Evolutionary conservation across 2,797 vertebrate species (phyloP), one percentile per base, ranked within the genome.

Genomic region (Aphelocoma californica): DNA sequence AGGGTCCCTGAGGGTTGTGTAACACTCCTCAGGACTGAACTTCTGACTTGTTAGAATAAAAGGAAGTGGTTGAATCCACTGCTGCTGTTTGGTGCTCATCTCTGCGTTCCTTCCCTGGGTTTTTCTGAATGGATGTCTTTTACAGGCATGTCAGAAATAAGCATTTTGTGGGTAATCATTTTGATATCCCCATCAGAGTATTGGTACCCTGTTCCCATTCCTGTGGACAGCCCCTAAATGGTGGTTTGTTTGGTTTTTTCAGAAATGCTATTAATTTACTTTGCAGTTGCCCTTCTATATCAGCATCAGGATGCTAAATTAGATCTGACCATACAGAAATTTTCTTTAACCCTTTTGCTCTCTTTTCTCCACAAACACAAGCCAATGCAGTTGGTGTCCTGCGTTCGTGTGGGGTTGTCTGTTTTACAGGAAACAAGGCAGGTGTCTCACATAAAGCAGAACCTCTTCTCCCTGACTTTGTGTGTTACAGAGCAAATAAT

Each of bases 321-420:
- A 74, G 36, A 92, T 94, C 25, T 87, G 86, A 82, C 69, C 47
- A 8, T 57, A 40, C 3, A 16, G 81, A 70, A 56, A n/a, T 82
- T 42, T 40, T 88, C 47, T 70, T 61, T 94, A 96, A 94, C 54
- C 86, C 73, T 77, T 90, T 45, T 88, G 29, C 64, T 66, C 25
- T 58, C 36, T 29, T 69, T 50, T 50, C 42, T 86, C 28, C 53
- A 50, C 64, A 25, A 69, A 44, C 7, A 48, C 18, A 54, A 73
- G n/a, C 4, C 25, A 34, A 6, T 45, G 40, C 31, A 26, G 14
- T 29, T 44, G 12, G 11, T 87, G 34, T 45, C 40, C 19, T 20
- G 23, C 2, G 0, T 53, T 53, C 25, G 26, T 4, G 3, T 73
- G 2, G 2, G 15, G 20, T 42, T 38, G 17, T 24, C 45, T 38